phyloP scores from a whole-genome alignment of 2,888 invertebrate genomes.

The Aproaerema taeniolella region DNA sequence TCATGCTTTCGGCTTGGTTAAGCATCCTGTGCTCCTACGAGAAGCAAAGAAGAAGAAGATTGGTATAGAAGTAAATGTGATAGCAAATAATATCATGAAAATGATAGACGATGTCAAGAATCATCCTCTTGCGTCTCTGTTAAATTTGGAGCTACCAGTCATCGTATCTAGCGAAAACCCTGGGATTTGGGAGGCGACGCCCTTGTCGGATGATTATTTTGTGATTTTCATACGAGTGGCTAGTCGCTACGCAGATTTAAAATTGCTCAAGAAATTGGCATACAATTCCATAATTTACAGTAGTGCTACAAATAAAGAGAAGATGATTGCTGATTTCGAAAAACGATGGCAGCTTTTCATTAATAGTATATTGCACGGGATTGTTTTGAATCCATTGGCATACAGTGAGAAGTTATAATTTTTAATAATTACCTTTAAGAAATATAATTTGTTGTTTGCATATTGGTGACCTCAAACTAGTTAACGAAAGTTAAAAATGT shows the following conservation, averaged over 20 bases:
- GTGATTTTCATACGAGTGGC: constrained; percentile 86
- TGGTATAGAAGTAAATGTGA: constrained; percentile 86
- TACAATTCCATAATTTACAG: constrained; percentile 85
- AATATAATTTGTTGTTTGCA: too few species aligned
- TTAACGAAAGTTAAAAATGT: too few species aligned
- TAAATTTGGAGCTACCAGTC: constrained; percentile 82
- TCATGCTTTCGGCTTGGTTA: constrained; percentile 84
- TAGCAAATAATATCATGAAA: constrained; percentile 86
- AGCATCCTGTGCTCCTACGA: constrained; percentile 83
- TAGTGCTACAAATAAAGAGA: constrained; percentile 64
- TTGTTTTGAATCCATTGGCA: too few species aligned
- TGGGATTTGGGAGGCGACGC: constrained; percentile 84
- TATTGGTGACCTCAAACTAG: too few species aligned
- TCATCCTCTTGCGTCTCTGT: constrained; percentile 82
- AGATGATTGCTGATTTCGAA: constrained; percentile 52
- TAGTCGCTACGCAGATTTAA: constrained; percentile 81
- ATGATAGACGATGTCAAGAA: constrained; percentile 85
- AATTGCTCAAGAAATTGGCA: constrained; percentile 84
- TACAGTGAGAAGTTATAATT: too few species aligned
- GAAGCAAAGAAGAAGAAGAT: constrained; percentile 78
- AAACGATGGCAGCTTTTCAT: too few species aligned
- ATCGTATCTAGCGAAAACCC: constrained; percentile 89
- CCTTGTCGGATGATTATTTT: constrained; percentile 84
- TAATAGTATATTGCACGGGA: too few species aligned
- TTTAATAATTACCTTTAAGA: too few species aligned